These are phyloP conservation scores for Phthorimaea operculella DNA, from an alignment of 1,140 invertebrate genomes.

Conservation along the genomic window DNA sequence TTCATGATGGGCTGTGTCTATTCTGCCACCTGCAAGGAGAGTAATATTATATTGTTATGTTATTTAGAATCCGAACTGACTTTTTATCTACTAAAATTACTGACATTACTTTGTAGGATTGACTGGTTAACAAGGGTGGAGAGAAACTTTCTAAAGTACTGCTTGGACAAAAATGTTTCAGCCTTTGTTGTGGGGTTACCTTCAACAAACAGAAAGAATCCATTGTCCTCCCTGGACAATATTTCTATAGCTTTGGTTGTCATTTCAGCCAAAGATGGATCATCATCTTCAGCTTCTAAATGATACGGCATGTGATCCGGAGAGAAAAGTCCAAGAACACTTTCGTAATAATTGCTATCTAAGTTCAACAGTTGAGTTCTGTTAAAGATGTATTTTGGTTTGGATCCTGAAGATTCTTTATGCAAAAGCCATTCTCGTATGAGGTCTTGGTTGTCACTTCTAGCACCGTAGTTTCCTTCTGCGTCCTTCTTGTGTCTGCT, in stretches of 20 bases:
- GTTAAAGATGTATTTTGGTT: constrained; percentile 72
- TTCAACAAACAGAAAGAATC: constrained; percentile 79
- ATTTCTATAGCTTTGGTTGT: constrained; percentile 81
- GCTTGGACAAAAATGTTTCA: too few relatives aligned
- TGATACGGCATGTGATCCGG: constrained; percentile 67
- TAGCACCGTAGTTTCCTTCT: constrained; percentile 62
- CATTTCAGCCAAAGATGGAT: constrained; percentile 83
- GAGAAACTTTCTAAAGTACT: too few relatives aligned
- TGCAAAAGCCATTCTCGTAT: constrained; percentile 62
- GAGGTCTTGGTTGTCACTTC: constrained; percentile 62
- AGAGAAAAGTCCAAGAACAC: constrained; percentile 66
- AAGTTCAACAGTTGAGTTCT: constrained; percentile 63
- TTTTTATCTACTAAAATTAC: too few relatives aligned
- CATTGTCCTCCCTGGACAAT: constrained; percentile 74
- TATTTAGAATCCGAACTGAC: too few relatives aligned
- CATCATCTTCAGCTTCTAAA: constrained; percentile 68
- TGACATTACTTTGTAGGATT: too few relatives aligned
- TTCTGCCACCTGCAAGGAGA: constrained; percentile 75
- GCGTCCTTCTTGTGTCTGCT: constrained; percentile 56
- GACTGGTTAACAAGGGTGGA: too few relatives aligned
- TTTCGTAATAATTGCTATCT: constrained; percentile 36
- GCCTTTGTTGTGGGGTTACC: too few relatives aligned
- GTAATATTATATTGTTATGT: constrained; percentile 29
- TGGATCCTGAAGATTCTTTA: constrained; percentile 33
- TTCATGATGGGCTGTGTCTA: constrained; percentile 87